Base-by-base conservation (phyloP, 2,113 vertebrate species). In the Lagopus muta region DNA sequence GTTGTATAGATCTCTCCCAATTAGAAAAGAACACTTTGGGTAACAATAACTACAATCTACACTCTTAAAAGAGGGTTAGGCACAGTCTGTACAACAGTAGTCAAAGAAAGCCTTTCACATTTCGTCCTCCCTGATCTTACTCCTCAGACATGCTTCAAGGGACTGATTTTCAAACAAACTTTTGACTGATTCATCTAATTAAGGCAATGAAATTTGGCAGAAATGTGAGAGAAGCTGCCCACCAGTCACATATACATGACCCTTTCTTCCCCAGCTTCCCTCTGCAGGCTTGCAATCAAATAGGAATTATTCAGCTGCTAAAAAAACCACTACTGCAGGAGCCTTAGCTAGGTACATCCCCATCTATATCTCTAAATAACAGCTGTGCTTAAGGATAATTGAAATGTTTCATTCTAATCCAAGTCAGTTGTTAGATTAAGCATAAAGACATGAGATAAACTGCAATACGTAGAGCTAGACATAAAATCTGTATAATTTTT, bases 201-300 rank as follows among this genome's bases (percentile, higher is more conserved):
- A 12, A 2, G 20, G 13, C 52, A 34, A 13, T 2, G 11, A 47
- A 70, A 32, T 2, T 54, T 9, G 8, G 48, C 60, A 82, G 54
- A 48, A 71, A 30, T 8, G 7, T 3, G 11, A n/a, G 17, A 76
- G n/a, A 22, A 38, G 38, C 21, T 36, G 28, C 64, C 52, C 13
- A 6, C 0, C 2, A 40, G 67, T 40, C 55, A 55, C 50, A 5
- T 4, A 20, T 2, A 20, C 5, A 4, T 2, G 3, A 12, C 22
- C 13, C 11, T 66, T 32, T 8, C 8, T 32, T 21, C 7, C 15
- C 14, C 2, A 21, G 8, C 4, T 3, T 45, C 14, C 13, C 38
- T 34, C 57, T 8, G 3, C 34, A 15, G 45, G 34, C 4, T n/a
- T 40, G 64, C 32, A 25, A 28, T 40, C 47, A 25, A 43, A 72